Evolutionary conservation across 1,140 invertebrate species (phyloP), one percentile per base, ranked within the genome.

Genomic region (Plectrocnemia conspersa): DNA sequence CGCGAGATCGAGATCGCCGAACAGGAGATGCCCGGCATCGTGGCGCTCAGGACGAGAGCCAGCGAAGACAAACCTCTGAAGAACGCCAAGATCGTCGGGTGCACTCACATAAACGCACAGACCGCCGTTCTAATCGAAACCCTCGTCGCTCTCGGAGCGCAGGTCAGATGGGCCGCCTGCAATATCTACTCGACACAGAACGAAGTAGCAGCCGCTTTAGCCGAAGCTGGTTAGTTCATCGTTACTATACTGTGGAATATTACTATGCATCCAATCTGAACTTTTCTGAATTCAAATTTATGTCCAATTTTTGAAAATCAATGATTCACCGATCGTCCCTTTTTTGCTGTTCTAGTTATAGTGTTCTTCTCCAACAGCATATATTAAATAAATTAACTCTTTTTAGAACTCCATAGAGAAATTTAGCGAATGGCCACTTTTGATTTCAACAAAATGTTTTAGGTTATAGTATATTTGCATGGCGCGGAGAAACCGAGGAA

Each of bases 141-240:
- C 0, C 72, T 98, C 19, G 82, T 85, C 1, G 86, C 91, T 45
- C 75, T 97, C 10, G 95, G 94, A 0, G 94, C 94, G 10, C 85
- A 89, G 60, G 85, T 97, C 0, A 80, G 94, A 67, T 97, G 94
- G 94, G 86, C 93, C 0, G 93, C 94, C 4, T 98, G 95, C 71
- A 98, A 98, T 75, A 98, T 98, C 62, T 98, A 97, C 73, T 98
- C 94, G 29, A 98, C 95, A 4, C 94, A 96, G 84, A 97, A 98
- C 75, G 93, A 98, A 77, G 94, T 97, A 1, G 93, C 93, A 3
- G 93, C 95, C n/a, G 93, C 94, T 0, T 69, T 98, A 52, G 94
- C 94, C 1, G 88, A 97, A 72, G 85, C 87, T 44, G 88, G 73
- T 74, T 32, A 9, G 27, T 32, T n/a, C n/a, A n/a, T n/a, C n/a